phyloP scores from a whole-genome alignment of 2,888 invertebrate species.

The Norana najaformis region DNA sequence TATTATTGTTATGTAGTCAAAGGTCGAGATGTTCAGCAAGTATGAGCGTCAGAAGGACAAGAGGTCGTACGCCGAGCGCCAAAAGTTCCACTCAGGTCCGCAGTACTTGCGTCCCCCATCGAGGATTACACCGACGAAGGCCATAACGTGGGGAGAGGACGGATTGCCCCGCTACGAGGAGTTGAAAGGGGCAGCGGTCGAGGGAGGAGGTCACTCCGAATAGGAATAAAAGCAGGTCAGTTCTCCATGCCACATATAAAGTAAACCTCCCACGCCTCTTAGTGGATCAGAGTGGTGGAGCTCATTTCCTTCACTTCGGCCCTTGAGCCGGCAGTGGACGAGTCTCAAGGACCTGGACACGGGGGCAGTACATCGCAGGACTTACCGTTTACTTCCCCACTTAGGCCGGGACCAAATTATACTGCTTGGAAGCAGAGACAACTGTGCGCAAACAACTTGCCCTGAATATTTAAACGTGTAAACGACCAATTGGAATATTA shows the following conservation, averaged over 20 bases:
- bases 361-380: too few relatives aligned
- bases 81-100: constrained; percentile 51
- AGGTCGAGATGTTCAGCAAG: constrained; percentile 62
- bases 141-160: constrained; percentile 42
- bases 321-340: too few relatives aligned
- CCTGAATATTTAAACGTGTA: too few relatives aligned
- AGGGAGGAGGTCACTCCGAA: constrained; percentile 16
- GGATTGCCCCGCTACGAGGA: constrained; percentile 43
- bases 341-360: too few relatives aligned
- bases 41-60: constrained; percentile 62
- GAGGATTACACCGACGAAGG: constrained; percentile 38
- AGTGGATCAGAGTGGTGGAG: too few relatives aligned
- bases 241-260: too few relatives aligned
- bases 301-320: too few relatives aligned
- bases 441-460: too few relatives aligned
- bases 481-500: neutral
- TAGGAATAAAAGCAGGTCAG: neutral
- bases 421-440: too few relatives aligned
- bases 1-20: constrained; percentile 41
- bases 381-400: too few relatives aligned
- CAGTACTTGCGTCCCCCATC: constrained; percentile 38
- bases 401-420: too few relatives aligned
- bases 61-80: constrained; percentile 55
- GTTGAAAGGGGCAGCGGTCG: neutral
- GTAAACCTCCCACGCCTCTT: too few relatives aligned